Evolutionary conservation across 2,113 vertebrate species (phyloP), one percentile per base, ranked within the genome.

Genomic region (Callithrix jacchus): DNA sequence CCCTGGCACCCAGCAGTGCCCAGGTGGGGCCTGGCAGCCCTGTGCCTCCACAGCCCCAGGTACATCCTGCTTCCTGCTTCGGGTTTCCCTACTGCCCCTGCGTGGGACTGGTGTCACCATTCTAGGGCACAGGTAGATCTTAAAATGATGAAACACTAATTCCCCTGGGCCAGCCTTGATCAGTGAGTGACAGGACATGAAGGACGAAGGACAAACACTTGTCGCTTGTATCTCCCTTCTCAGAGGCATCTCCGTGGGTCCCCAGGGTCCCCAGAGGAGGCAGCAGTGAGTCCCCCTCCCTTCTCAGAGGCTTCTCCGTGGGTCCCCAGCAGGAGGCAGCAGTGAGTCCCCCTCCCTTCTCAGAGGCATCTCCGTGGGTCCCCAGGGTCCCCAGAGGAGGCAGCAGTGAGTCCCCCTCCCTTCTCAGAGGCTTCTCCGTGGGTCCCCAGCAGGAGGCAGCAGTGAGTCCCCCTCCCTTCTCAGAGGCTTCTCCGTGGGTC

Each of bases 151-250:
- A 70, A 8, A 70, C 2, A 13, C 11, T 8, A 9, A 37, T 4
- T 0, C 6, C n/a, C 70, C 32, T 2, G 32, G 23, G 4, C 13
- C 14, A 42, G 80, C 56, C 23, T 61, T 64, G 58, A 6, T n/a
- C 25, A 40, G 12, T 1, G n/a, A n/a, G 35, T 21, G 54, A 61
- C 47, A 86, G 84, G 49, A 91, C 40, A 3, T 13, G 20, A 35
- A 45, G n/a, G 35, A 2, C 6, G 3, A 27, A 2, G 25, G 47
- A 3, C 76, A 12, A 16, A 5, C 4, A 8, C 58, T 61, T 13
- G 25, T 40, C 35, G 2, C 52, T 6, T 1, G 35, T 6, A 12
- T 47, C 70, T 30, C 8, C 12, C 21, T 8, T 35, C 20, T 30
- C n/a, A 27, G 40, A 23, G 49, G 23, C 8, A 20, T 18, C 11